Conservation (phyloP, 2,113 vertebrate genomes). For the Boleophthalmus pectinirostris region DNA sequence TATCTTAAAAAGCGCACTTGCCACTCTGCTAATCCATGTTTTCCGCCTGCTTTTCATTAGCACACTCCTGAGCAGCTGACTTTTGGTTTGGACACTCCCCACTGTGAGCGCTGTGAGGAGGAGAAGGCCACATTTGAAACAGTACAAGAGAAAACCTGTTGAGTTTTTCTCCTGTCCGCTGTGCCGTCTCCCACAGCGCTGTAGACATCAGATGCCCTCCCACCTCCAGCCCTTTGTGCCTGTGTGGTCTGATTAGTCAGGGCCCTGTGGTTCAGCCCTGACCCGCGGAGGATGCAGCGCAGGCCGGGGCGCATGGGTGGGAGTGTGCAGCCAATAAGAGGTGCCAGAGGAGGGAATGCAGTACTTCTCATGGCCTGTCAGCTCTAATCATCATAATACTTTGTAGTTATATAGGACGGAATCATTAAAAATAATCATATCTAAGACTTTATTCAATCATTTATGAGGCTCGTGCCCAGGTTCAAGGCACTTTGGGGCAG, state of each 20-base stretch:
- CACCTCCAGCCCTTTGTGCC: slow-evolving; percentile 15
- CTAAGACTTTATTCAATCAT: no score
- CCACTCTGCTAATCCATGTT: not conserved
- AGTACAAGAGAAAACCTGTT: slow-evolving; percentile 9
- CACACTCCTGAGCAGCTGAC: slow-evolving; percentile 11
- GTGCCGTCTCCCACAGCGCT: slow-evolving; percentile 19
- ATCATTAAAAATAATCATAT: no score
- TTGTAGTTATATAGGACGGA: not conserved
- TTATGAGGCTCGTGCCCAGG: no score
- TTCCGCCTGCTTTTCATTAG: not conserved
- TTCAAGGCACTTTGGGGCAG: no score
- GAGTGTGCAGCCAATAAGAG: slow-evolving; percentile 11
- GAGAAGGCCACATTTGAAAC: not conserved
- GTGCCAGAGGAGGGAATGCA: slow-evolving; percentile 55
- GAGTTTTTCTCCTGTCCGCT: not conserved
- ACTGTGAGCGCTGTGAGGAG: not conserved
- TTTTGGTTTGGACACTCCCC: slow-evolving; percentile 11
- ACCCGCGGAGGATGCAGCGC: slow-evolving; percentile 47
- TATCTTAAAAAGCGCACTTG: not conserved
- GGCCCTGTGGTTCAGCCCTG: slow-evolving; percentile 51
- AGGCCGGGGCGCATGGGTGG: slow-evolving; percentile 18
- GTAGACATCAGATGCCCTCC: slow-evolving; percentile 28
- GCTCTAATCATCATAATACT: slow-evolving; percentile 26
- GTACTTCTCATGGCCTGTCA: slow-evolving; percentile 53
- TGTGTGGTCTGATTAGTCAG: slow-evolving; percentile 70